A percentile compares a stretch with the other conserved stretches of the same genome.
These are phyloP conservation scores for Epinephelus moara DNA, from an alignment of 2,113 vertebrate species.

Conservation along the genomic window DNA sequence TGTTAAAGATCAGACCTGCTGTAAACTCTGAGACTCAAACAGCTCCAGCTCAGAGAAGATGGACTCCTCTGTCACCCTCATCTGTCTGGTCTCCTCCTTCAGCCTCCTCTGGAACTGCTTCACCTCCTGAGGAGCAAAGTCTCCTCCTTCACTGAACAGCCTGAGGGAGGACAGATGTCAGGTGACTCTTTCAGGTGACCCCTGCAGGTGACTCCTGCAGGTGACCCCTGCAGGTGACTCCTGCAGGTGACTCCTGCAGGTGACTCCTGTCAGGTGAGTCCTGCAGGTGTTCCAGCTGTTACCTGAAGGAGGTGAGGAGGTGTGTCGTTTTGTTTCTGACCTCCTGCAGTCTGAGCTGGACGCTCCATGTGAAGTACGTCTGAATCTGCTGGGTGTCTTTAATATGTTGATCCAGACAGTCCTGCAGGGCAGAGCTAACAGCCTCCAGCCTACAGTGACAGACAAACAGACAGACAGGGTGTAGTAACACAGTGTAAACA, in stretches of 20 bases:
- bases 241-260: too few species aligned
- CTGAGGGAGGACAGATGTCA: slow-evolving; percentile 36
- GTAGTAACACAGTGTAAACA: neutral
- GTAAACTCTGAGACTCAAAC: slow-evolving; percentile 55
- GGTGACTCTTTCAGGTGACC: too few species aligned
- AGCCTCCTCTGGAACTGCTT: slow-evolving; percentile 51
- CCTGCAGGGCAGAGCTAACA: slow-evolving; percentile 54
- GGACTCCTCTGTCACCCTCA: slow-evolving; percentile 30
- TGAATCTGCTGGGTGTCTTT: slow-evolving; percentile 37
- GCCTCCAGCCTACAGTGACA: slow-evolving; percentile 22
- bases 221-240: too few species aligned
- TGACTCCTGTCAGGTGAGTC: too few species aligned
- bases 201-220: too few species aligned
- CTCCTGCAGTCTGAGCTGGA: slow-evolving; percentile 33
- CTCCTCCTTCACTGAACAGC: slow-evolving; percentile 73
- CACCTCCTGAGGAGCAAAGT: slow-evolving; percentile 61
- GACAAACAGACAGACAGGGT: neutral
- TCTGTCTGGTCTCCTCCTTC: slow-evolving; percentile 44
- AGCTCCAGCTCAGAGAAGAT: slow-evolving; percentile 52
- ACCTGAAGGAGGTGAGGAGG: slow-evolving; percentile 72
- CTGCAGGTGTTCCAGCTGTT: neutral
- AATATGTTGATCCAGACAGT: slow-evolving; percentile 53
- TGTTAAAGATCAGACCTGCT: slow-evolving; percentile 47
- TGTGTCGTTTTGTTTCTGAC: slow-evolving; percentile 1
- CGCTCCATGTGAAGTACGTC: slow-evolving; percentile 43